Percentiles rank a stretch among this genome's conserved stretches.
These are phyloP conservation scores for Parnassius orleans DNA, from an alignment of 2,888 invertebrate genomes.

Conservation along the genomic window DNA sequence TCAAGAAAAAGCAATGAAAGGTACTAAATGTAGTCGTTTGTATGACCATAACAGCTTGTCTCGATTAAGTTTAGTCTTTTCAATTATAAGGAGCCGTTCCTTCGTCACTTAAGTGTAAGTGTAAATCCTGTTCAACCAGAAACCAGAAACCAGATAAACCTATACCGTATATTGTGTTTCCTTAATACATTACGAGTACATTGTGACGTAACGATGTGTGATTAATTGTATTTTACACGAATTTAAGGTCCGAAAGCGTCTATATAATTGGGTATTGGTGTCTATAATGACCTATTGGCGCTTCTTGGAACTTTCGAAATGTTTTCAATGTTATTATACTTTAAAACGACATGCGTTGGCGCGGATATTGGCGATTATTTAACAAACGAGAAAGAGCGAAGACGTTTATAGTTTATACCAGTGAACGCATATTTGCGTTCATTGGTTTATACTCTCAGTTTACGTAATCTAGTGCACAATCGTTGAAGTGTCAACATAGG, in stretches of 20 bases:
- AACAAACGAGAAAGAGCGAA: slow-evolving; percentile 9
- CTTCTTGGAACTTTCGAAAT: not conserved
- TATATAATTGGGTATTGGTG: slow-evolving; percentile 1
- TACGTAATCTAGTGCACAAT: slow-evolving; percentile 16
- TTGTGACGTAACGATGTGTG: slow-evolving; percentile 13
- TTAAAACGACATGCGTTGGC: not conserved
- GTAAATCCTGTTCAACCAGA: not conserved
- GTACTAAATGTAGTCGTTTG: slow-evolving; percentile 44
- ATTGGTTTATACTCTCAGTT: not conserved
- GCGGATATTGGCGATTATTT: slow-evolving; percentile 2
- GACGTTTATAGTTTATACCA: slow-evolving; percentile 1
- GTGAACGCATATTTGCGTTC: not conserved
- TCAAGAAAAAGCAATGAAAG: slow-evolving; percentile 62
- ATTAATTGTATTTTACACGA: slow-evolving; percentile 16
- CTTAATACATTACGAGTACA: slow-evolving; percentile 7
- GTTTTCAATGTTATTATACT: not conserved
- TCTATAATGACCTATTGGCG: not conserved
- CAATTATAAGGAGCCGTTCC: not conserved
- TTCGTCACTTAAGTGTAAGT: not conserved
- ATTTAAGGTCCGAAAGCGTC: slow-evolving; percentile 1
- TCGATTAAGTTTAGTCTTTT: slow-evolving; percentile 7
- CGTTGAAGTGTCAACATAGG: slow-evolving; percentile 4
- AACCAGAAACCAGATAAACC: slow-evolving; percentile 5
- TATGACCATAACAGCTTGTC: slow-evolving; percentile 35
- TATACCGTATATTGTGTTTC: slow-evolving; percentile 3